Evolutionary conservation across 2,888 invertebrate species (phyloP), one percentile per base, ranked within the genome.

Genomic region (Macrostomum cliftonense): DNA sequence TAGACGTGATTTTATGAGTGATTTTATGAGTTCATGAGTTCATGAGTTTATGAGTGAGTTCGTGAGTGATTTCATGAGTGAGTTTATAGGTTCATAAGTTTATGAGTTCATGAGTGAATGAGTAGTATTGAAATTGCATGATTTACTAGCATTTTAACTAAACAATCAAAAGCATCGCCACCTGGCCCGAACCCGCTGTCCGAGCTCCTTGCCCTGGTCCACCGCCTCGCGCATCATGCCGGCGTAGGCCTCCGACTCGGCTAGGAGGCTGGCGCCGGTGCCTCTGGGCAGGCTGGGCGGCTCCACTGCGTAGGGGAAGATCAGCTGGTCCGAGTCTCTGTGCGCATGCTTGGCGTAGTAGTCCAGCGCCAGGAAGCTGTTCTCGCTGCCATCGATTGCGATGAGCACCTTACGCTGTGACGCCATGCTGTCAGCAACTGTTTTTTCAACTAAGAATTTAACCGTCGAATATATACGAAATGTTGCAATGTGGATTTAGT

Each of bases 201-300:
- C 50, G 11, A 50, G 17, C 19, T 50, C 51, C 16, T 50, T 50
- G 42, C 50, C 50, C 17, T 17, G 20, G 17, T 50, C 39, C 12
- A 50, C 51, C 5, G 37, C 37, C 12, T 50, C 50, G 21, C 50
- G 39, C 50, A 50, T 50, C 50, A 50, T 50, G 21, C 50, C 50
- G 28, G 48, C 50, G n/a, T 49, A 14, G n/a, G 50, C 16, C 28
- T 28, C 28, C 5, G 28, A 7, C 28, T 28, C 28, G 57, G 44
- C 56, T 49, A 21, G 55, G 43, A 14, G 53, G 44, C 17, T 47
- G 52, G 46, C 58, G 59, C 48, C 62, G 52, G 12, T 62, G 63
- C 36, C 63, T 50, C 14, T 68, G 58, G 55, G 69, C 68, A 55
- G 68, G 66, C 11, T 69, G 67, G 51, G 14, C 61, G 53, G 28